These are phyloP conservation scores for Andrena haemorrhoa DNA, from an alignment of 2,888 invertebrate genomes.

Conservation along the genomic window DNA sequence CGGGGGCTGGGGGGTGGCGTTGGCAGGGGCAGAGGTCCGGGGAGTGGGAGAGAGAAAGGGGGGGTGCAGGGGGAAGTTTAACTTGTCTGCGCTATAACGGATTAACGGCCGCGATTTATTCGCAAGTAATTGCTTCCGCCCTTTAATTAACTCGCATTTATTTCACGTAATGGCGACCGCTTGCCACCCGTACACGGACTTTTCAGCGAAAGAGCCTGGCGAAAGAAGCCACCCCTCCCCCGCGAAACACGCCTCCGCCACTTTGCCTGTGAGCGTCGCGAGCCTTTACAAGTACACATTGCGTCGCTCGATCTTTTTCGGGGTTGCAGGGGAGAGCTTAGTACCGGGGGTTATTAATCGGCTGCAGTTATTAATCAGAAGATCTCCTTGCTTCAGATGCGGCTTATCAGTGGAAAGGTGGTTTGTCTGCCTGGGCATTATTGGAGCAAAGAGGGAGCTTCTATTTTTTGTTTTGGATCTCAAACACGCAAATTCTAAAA, in stretches of 20 bases:
- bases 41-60: no score
- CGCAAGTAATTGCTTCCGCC: constrained; percentile 82
- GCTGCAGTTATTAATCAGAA: neutral
- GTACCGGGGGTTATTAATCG: neutral
- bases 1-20: constrained; percentile 1
- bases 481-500: no score
- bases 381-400: no score
- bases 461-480: no score
- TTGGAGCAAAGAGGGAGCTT: no score
- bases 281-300: neutral
- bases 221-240: constrained; percentile 13
- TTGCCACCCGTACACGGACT: constrained; percentile 63
- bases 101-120: constrained; percentile 84
- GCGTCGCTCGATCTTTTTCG: neutral
- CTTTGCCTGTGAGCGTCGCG: neutral
- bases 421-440: no score
- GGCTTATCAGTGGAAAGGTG: no score
- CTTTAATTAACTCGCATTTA: constrained; percentile 85
- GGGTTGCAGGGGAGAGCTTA: no score
- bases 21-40: constrained; percentile 7
- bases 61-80: constrained; percentile 75
- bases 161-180: constrained; percentile 82
- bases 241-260: neutral
- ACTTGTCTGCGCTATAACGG: constrained; percentile 84
- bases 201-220: constrained; percentile 36